Percentiles rank a stretch among this genome's conserved stretches.
Evolutionary conservation across 64 coral and sea anemone species (phyloP).

Genomic region (Orbicella faveolata): DNA sequence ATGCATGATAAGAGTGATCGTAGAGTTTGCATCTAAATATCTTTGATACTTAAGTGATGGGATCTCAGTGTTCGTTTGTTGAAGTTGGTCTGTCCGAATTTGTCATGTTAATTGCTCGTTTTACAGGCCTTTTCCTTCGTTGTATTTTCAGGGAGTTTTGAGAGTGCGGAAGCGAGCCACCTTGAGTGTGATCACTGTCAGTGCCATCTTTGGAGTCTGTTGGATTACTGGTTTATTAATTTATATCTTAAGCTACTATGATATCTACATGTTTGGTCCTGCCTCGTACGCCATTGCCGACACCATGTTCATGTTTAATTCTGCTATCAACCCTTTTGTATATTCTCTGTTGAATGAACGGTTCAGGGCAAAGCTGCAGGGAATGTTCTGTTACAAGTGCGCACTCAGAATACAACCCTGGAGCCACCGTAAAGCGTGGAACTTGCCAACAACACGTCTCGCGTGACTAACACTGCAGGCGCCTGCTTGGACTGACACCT

Average conservation of each 20-base stretch:
- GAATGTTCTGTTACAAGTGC: not conserved
- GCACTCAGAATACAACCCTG: not conserved
- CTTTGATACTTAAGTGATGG: no score
- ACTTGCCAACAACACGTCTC: not conserved
- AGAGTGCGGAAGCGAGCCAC: conserved; percentile 53
- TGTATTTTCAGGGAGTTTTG: conserved; percentile 3
- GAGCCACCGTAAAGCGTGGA: not conserved
- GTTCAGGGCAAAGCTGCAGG: conserved; percentile 15
- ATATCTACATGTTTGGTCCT: not conserved
- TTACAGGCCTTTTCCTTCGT: no score
- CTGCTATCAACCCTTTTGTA: conserved; percentile 43
- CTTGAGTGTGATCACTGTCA: conserved; percentile 49
- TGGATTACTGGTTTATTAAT: conserved; percentile 14
- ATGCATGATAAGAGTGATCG: no score
- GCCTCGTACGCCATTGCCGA: not conserved
- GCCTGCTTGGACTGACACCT: not conserved
- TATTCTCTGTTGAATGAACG: conserved; percentile 21
- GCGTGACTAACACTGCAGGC: not conserved
- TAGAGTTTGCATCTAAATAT: no score
- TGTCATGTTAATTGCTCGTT: no score
- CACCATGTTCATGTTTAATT: conserved; percentile 42
- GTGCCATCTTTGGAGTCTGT: conserved; percentile 40
- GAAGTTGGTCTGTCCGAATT: no score
- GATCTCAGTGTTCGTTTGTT: no score
- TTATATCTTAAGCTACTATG: conserved; percentile 6